phyloP scores from a whole-genome alignment of 2,113 vertebrate genomes.

The Heptranchias perlo region DNA sequence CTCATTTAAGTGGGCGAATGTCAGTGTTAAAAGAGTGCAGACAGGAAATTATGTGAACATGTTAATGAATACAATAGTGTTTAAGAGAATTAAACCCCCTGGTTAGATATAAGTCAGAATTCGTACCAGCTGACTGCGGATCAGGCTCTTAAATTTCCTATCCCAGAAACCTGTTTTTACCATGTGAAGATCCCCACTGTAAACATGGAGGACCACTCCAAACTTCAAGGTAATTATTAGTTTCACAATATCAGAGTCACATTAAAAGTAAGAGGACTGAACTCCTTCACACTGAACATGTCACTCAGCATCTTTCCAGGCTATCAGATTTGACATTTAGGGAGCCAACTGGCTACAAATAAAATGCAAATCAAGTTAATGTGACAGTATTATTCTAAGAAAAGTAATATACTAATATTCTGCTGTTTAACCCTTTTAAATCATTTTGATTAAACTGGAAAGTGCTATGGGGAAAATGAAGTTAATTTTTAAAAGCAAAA shows the following conservation, averaged over 20 bases:
- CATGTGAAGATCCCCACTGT: background rate
- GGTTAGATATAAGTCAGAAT: background rate
- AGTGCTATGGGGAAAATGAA: background rate
- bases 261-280: background rate
- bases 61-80: background rate
- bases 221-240: background rate
- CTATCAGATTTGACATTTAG: background rate
- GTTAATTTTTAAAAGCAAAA: background rate
- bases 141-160: background rate
- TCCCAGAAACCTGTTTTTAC: background rate
- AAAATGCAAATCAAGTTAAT: background rate
- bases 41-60: conserved; percentile 1
- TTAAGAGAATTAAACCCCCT: background rate
- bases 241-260: background rate
- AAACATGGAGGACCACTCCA: background rate
- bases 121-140: background rate
- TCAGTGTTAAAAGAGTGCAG: background rate
- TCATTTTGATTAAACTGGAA: conserved; percentile 6
- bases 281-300: background rate
- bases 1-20: background rate
- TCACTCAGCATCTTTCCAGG: background rate
- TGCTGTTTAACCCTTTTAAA: background rate
- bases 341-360: background rate
- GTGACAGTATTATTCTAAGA: background rate
- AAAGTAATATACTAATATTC: background rate